Conservation (phyloP, 2,888 invertebrate genomes). For the Drosophila dives region DNA sequence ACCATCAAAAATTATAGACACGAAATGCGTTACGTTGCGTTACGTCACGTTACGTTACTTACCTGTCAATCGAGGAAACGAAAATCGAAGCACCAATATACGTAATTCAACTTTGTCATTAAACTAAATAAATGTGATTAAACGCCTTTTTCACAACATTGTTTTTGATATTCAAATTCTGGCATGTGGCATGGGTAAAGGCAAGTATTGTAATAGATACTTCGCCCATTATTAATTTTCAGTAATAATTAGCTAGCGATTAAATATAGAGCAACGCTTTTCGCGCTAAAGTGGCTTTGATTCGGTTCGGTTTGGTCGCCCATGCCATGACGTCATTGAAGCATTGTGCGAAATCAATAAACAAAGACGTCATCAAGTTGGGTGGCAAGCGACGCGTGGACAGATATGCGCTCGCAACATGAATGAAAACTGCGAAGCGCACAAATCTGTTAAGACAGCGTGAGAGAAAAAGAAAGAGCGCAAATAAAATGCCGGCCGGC, state of each 20-base stretch:
- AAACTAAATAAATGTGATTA: not conserved
- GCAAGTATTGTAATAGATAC: not conserved
- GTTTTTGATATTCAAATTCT: conserved; percentile 6
- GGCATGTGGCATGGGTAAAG: not conserved
- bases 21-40: not conserved
- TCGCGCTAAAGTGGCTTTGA: conserved; percentile 8
- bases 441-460: conserved; percentile 16
- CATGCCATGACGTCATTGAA: conserved; percentile 53
- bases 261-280: conserved; percentile 62
- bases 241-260: conserved; percentile 60
- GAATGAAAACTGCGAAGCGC: conserved; percentile 44
- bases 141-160: conserved; percentile 5
- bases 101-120: conserved; percentile 18
- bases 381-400: conserved; percentile 49
- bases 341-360: conserved; percentile 55
- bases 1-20: conserved; percentile 19
- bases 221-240: conserved; percentile 49
- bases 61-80: not conserved
- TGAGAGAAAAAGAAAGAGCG: conserved; percentile 3
- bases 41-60: not conserved
- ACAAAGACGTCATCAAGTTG: conserved; percentile 78
- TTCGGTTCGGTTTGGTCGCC: conserved; percentile 30
- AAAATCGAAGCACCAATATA: conserved; percentile 9
- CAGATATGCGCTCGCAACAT: conserved; percentile 45
- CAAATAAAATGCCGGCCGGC: conserved; percentile 53